Percentiles rank a stretch among this genome's conserved stretches.
phyloP scores from a whole-genome alignment of 2,888 invertebrate species.

The Ligdia adustata region DNA sequence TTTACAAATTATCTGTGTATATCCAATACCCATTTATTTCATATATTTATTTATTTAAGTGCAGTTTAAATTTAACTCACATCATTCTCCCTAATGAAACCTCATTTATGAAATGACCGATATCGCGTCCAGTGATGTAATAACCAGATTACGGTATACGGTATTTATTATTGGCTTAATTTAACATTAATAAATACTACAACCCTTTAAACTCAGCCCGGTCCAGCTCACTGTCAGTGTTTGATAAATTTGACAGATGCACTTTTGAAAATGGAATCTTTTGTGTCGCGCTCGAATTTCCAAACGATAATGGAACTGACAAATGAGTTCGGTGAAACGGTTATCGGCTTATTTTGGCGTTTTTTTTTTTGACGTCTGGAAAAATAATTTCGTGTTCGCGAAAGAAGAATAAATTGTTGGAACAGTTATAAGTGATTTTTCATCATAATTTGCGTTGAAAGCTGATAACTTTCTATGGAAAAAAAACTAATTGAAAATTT shows the following conservation, averaged over 20 bases:
- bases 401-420: constrained; percentile 1
- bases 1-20: no score
- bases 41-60: no score
- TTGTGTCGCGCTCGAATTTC: constrained; percentile 28
- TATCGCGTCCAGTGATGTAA: constrained; percentile 49
- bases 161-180: constrained; percentile 65
- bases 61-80: neutral
- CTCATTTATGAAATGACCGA: constrained; percentile 10
- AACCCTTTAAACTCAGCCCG: constrained; percentile 53
- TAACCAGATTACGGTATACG: constrained; percentile 65
- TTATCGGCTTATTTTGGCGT: constrained; percentile 25
- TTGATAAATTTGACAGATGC: constrained; percentile 51
- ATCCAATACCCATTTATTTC: no score
- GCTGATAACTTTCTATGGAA: no score
- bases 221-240: constrained; percentile 45
- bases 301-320: constrained; percentile 43
- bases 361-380: constrained; percentile 22
- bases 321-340: constrained; percentile 46
- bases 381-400: constrained; percentile 4
- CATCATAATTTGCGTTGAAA: neutral
- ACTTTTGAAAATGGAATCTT: constrained; percentile 34
- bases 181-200: constrained; percentile 56
- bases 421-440: constrained; percentile 3
- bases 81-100: constrained; percentile 4
- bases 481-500: no score